Evolutionary conservation across 1,140 invertebrate genomes (phyloP), one percentile per base, ranked within the genome.

Genomic region (Mylabris phalerata): DNA sequence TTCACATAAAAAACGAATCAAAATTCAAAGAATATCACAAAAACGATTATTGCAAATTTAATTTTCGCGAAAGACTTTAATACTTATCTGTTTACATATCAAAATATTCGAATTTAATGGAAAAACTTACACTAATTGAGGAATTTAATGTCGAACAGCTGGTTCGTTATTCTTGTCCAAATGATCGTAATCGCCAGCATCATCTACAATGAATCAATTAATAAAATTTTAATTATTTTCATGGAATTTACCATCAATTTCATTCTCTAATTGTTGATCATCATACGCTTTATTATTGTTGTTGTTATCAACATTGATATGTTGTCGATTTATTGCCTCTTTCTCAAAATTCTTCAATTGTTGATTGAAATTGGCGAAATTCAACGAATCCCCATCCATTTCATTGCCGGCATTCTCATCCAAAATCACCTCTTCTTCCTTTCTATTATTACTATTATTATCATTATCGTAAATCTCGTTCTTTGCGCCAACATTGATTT

Each of bases 401-500:
- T 45, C 47, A 9, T 47, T 47, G n/a, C 26, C 55, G n/a, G 48
- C 32, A 43, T 56, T 49, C 19, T 56, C 47, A 47, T 56, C 27
- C 42, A 43, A 46, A 32, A 11, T 54, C 43, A 25, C 71, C 72
- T 40, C 71, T 64, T 3, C 63, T 63, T 66, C 72, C 69, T 32
- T 70, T 62, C 46, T 65, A 52, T 73, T 71, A 46, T 73, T 71
- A 26, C 68, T 69, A 24, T 73, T 67, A 24, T 49, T 50, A 10
- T 66, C 67, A 32, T 72, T 67, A 26, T 41, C 50, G 13, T 57
- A 25, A 25, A 50, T 49, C 9, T 59, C 51, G 3, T 54, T 47
- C n/a, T 32, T 6, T 38, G 48, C 55, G 9, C 27, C 48, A 39
- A 48, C 44, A 25, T 54, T 56, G 26, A 65, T 61, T 26, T 63